Conservation (phyloP, 2,888 invertebrate species). For the Brachynemurus nebulosus region DNA sequence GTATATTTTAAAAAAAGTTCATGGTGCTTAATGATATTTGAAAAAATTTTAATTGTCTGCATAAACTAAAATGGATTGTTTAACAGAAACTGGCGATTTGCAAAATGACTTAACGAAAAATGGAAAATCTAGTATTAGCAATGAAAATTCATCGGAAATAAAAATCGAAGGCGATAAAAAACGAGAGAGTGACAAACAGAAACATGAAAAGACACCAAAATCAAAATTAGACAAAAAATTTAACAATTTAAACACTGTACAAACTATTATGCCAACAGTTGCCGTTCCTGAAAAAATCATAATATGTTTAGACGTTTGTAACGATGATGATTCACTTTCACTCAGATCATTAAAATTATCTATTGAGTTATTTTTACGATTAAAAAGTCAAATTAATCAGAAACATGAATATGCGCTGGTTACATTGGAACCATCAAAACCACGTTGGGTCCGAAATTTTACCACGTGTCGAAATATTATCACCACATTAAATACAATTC, state of each 20-base stretch:
- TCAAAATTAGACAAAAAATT: no score
- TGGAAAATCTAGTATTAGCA: no score
- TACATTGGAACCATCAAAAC: conserved; percentile 37
- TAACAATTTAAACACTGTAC: no score
- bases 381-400: conserved; percentile 44
- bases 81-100: no score
- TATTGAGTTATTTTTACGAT: conserved; percentile 45
- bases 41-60: no score
- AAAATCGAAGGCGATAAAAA: no score
- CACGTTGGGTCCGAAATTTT: conserved; percentile 44
- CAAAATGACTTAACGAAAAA: no score
- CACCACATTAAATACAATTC: conserved; percentile 28
- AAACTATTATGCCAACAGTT: conserved; percentile 34
- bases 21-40: no score
- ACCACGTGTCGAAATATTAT: conserved; percentile 46
- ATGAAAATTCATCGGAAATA: no score
- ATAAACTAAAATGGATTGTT: no score
- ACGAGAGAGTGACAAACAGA: no score
- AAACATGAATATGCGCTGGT: conserved; percentile 50
- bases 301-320: conserved; percentile 46
- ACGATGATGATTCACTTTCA: conserved; percentile 40
- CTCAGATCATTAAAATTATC: conserved; percentile 48
- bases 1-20: no score
- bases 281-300: conserved; percentile 49
- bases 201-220: neutral